These are phyloP conservation scores for Druon quercuslanigerum DNA, from an alignment of 1,140 invertebrate species.

Conservation along the genomic window DNA sequence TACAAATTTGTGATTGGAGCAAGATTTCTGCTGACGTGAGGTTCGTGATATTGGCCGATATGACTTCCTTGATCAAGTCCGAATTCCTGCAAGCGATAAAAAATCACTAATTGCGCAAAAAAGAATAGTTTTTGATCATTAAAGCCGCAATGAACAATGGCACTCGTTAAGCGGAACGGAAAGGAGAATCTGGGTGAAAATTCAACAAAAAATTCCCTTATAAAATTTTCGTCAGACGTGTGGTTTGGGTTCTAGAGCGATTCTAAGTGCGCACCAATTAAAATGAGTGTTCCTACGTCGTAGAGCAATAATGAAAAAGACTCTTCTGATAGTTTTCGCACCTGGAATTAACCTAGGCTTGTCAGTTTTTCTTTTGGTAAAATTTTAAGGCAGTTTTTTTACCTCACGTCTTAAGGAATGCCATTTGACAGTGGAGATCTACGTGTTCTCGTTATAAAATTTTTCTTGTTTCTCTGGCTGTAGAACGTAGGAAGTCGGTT, in stretches of 20 bases:
- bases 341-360: background rate
- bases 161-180: too few species aligned
- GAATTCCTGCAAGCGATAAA: too few species aligned
- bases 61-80: too few species aligned
- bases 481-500: constrained; percentile 46
- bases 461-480: constrained; percentile 14
- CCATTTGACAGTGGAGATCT: constrained; percentile 15
- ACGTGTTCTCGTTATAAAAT: constrained; percentile 17
- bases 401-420: background rate
- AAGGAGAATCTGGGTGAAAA: background rate
- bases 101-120: too few species aligned
- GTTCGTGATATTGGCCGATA: too few species aligned
- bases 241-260: background rate
- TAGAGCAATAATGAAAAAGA: background rate
- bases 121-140: background rate
- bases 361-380: background rate
- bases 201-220: background rate
- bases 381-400: background rate
- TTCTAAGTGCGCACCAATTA: constrained; percentile 6
- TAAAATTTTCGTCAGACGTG: background rate
- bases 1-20: too few species aligned
- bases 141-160: background rate
- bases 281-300: too few species aligned
- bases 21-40: too few species aligned
- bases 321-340: background rate